phyloP scores from a whole-genome alignment of 2,888 invertebrate genomes.

The Meganola albula region DNA sequence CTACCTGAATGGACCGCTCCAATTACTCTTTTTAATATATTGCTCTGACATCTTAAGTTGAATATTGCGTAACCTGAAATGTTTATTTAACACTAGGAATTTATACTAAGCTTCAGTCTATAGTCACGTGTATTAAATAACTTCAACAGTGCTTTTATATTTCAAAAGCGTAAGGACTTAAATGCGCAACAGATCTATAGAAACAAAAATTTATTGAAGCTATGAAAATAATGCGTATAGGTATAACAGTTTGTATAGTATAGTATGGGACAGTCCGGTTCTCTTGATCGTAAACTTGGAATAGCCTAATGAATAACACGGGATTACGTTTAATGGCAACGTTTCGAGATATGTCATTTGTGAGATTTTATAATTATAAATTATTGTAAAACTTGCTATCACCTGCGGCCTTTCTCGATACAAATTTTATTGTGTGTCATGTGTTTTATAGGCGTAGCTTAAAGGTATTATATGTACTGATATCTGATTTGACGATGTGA shows the following conservation, averaged over 20 bases:
- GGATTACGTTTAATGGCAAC: conserved; percentile 45
- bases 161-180: not conserved
- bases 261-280: conserved; percentile 30
- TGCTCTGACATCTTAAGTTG: conserved; percentile 23
- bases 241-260: conserved; percentile 37
- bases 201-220: conserved; percentile 40
- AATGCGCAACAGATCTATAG: too few species aligned
- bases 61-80: conserved; percentile 22
- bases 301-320: conserved; percentile 52
- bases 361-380: conserved; percentile 33
- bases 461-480: not conserved
- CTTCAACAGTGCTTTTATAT: too few species aligned
- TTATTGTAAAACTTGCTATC: conserved; percentile 18
- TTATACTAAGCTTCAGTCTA: too few species aligned
- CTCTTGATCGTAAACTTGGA: conserved; percentile 43
- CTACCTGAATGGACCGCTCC: conserved; percentile 41
- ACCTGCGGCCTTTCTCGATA: conserved; percentile 16
- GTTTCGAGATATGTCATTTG: conserved; percentile 36
- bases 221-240: conserved; percentile 40
- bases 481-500: too few species aligned
- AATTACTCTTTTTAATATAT: conserved; percentile 34
- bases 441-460: conserved; percentile 1
- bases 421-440: not conserved
- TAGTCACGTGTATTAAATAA: too few species aligned
- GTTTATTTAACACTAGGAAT: too few species aligned